Conservation (phyloP, 2,888 invertebrate genomes). For the Drosophila falleni region DNA sequence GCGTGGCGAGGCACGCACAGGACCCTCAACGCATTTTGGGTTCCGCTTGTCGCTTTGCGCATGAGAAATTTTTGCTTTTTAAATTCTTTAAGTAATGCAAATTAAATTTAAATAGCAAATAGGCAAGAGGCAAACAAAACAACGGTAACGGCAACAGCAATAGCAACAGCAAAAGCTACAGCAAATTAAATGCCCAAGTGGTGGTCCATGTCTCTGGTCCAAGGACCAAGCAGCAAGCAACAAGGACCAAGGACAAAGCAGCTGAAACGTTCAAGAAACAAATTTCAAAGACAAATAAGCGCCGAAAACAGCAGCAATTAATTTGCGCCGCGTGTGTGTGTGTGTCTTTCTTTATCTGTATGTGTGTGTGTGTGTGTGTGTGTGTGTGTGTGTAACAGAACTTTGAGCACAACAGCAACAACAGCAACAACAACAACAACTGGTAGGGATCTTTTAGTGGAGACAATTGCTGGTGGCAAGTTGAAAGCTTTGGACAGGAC, state of each 20-base stretch:
- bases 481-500: slow-evolving; percentile 55
- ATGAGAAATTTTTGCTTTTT: slow-evolving; percentile 75
- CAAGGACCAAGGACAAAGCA: slow-evolving; percentile 29
- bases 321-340: slow-evolving; percentile 72
- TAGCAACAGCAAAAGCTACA: slow-evolving; percentile 24
- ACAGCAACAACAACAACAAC: slow-evolving; percentile 31
- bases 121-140: slow-evolving; percentile 70
- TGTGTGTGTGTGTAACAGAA: slow-evolving; percentile 45
- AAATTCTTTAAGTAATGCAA: slow-evolving; percentile 81
- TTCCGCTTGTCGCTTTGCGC: slow-evolving; percentile 63
- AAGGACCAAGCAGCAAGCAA: slow-evolving; percentile 22
- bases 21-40: slow-evolving; percentile 24
- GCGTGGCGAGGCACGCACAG: slow-evolving; percentile 32
- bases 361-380: slow-evolving; percentile 14
- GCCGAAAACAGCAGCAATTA: slow-evolving; percentile 81
- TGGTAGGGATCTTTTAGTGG: slow-evolving; percentile 45
- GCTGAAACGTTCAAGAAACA: slow-evolving; percentile 68
- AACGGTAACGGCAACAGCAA: slow-evolving; percentile 17
- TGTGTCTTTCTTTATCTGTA: slow-evolving; percentile 14
- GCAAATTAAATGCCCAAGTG: slow-evolving; percentile 66
- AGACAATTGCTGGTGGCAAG: slow-evolving; percentile 71
- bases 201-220: slow-evolving; percentile 22
- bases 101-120: slow-evolving; percentile 82
- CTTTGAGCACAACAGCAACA: slow-evolving; percentile 37
- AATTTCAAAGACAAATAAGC: slow-evolving; percentile 83